phyloP scores from a whole-genome alignment of 2,888 invertebrate genomes.

The Drosophila mayaguana region DNA sequence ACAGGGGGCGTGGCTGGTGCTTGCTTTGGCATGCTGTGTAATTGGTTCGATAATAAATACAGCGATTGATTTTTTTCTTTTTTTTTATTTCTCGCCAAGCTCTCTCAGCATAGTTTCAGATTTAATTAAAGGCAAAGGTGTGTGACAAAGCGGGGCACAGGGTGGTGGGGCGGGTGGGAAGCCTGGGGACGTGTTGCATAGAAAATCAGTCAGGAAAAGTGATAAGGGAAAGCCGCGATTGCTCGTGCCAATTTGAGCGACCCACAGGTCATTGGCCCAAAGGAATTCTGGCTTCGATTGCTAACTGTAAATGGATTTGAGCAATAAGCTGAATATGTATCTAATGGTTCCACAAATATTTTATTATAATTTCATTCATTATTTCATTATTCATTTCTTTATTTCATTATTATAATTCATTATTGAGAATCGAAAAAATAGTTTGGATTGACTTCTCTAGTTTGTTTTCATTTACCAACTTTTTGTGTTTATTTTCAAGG shows the following conservation, averaged over 20 bases:
- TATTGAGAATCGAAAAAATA: no score
- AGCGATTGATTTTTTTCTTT: slow-evolving; percentile 56
- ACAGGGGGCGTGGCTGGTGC: background rate
- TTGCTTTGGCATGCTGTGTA: slow-evolving; percentile 47
- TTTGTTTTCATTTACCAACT: no score
- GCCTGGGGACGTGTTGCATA: slow-evolving; percentile 6
- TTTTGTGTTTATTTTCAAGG: no score
- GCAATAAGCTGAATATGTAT: no score
- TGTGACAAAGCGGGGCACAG: slow-evolving; percentile 5
- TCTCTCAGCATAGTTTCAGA: slow-evolving; percentile 14
- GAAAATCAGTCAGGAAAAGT: slow-evolving; percentile 22
- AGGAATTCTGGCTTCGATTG: background rate
- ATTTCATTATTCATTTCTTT: no score
- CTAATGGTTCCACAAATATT: fast-evolving
- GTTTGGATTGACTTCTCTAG: no score
- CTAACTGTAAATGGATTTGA: background rate
- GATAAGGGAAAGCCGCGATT: slow-evolving; percentile 26
- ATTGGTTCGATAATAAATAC: slow-evolving; percentile 78
- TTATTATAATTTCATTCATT: no score
- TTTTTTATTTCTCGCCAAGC: slow-evolving; percentile 25
- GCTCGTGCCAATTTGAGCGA: slow-evolving; percentile 15
- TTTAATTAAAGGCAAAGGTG: slow-evolving; percentile 53
- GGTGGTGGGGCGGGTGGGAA: background rate
- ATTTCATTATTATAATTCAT: no score
- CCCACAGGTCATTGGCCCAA: slow-evolving; percentile 30